Conservation (phyloP, 2,113 vertebrate genomes). For the Actinemys pallida region DNA sequence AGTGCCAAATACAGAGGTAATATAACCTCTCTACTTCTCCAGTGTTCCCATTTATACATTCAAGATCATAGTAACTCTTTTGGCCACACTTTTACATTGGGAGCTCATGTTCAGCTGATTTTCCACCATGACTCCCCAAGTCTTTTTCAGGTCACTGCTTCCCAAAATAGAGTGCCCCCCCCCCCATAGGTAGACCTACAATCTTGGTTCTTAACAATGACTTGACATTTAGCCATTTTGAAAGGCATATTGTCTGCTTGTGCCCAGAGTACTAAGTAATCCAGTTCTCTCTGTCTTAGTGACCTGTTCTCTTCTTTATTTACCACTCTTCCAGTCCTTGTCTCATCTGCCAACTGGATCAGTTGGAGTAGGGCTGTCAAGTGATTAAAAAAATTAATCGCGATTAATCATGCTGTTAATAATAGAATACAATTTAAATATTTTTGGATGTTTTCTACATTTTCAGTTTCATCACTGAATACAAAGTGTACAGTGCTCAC, state of each 20-base stretch:
- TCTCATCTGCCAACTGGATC: background rate
- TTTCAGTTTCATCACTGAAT: too few species aligned
- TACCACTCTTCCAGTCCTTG: background rate
- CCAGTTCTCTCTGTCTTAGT: background rate
- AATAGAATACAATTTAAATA: too few species aligned
- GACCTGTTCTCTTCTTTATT: background rate
- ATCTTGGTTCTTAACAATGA: background rate
- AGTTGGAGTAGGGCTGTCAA: background rate
- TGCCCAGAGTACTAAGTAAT: background rate
- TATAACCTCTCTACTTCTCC: background rate
- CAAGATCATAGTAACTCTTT: background rate
- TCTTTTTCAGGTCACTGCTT: background rate
- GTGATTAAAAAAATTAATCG: background rate
- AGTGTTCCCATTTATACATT: background rate
- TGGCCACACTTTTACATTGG: background rate
- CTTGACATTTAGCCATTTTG: background rate
- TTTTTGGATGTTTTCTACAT: too few species aligned
- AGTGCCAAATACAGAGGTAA: background rate
- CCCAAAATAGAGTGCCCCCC: background rate
- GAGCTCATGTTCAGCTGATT: background rate
- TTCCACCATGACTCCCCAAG: background rate
- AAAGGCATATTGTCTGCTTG: background rate
- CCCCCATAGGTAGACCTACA: background rate
- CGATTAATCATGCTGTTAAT: too few species aligned
- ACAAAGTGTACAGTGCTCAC: too few species aligned